Conservation (phyloP, 2,888 invertebrate species). For the Galerucella pusilla region DNA sequence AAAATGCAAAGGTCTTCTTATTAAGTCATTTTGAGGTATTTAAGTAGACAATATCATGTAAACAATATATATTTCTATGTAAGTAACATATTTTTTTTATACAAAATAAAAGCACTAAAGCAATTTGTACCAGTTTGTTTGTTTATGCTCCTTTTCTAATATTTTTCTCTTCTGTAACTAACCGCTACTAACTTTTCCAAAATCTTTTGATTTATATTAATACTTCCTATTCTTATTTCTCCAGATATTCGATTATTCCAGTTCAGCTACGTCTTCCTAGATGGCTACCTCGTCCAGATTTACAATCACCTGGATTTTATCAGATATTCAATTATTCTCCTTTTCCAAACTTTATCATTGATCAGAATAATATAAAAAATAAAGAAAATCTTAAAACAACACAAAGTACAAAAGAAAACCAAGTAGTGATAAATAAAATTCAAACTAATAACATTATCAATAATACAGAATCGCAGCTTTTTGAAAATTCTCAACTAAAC, state of each 20-base stretch:
- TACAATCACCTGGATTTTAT: constrained; percentile 2
- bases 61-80: constrained; percentile 7
- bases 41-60: constrained; percentile 11
- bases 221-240: constrained; percentile 43
- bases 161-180: constrained; percentile 18
- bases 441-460: neutral
- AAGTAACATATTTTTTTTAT: constrained; percentile 6
- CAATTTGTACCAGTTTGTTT: neutral
- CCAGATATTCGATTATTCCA: constrained; percentile 46
- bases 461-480: neutral
- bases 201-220: constrained; percentile 24
- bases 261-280: constrained; percentile 49
- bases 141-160: constrained; percentile 1
- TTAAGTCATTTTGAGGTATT: constrained; percentile 35
- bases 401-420: neutral
- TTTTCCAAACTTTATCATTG: constrained; percentile 3
- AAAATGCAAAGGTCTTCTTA: constrained; percentile 40
- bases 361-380: neutral
- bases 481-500: neutral
- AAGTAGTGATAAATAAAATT: neutral
- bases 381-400: neutral
- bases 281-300: constrained; percentile 46
- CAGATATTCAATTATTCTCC: constrained; percentile 15
- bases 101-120: constrained; percentile 1
- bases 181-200: constrained; percentile 16